Evolutionary conservation across 2,113 vertebrate genomes (phyloP).

Genomic region (Mixornis gularis): DNA sequence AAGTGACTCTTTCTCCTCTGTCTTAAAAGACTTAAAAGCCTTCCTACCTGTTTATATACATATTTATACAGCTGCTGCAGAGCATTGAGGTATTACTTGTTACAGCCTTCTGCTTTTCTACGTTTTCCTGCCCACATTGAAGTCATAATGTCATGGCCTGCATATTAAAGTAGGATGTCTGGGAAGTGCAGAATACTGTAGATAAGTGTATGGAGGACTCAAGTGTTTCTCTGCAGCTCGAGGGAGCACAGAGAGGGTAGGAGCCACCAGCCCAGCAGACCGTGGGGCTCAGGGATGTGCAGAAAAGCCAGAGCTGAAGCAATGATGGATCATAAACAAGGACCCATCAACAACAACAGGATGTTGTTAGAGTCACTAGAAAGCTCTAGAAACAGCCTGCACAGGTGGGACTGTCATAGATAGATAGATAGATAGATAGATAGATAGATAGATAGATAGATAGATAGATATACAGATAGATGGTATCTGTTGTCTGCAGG

Average conservation of each 20-base stretch:
- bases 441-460: too few relatives aligned
- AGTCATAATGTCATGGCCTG: conserved; percentile 62
- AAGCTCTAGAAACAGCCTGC: background rate
- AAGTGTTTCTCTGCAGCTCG: background rate
- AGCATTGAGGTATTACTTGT: conserved; percentile 46
- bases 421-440: too few relatives aligned
- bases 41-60: background rate
- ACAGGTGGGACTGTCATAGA: background rate
- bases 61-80: conserved; percentile 51
- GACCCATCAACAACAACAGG: background rate
- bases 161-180: background rate
- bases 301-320: background rate
- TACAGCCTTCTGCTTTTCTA: conserved; percentile 57
- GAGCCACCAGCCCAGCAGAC: background rate
- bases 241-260: background rate
- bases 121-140: conserved; percentile 56
- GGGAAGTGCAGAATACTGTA: background rate
- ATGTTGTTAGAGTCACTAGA: background rate
- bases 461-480: too few relatives aligned
- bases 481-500: background rate
- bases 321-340: background rate
- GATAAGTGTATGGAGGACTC: background rate
- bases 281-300: background rate
- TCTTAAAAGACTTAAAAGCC: background rate
- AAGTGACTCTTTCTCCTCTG: background rate